A percentile compares a stretch with the other conserved stretches of the same genome.
Evolutionary conservation across 2,797 vertebrate species (phyloP).

Genomic region (Arctocebus calabarensis): DNA sequence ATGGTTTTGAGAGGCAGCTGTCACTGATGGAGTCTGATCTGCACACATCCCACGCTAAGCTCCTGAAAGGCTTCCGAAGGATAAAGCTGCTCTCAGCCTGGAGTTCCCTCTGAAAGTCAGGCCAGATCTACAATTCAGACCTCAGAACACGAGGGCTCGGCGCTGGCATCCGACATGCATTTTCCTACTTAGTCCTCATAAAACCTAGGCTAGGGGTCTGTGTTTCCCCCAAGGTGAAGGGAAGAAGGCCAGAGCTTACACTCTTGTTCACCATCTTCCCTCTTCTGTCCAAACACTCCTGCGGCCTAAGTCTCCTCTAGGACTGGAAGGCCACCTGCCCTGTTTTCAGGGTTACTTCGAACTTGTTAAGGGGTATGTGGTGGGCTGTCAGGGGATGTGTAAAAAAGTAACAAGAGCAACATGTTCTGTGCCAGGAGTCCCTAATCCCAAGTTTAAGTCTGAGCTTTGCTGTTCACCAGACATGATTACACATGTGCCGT

Average conservation of each 20-base stretch:
- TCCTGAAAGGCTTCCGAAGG: not conserved
- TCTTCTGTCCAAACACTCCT: not conserved
- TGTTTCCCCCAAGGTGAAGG: not conserved
- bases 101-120: not conserved
- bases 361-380: not conserved
- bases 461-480: not conserved
- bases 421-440: not conserved
- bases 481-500: too few relatives aligned
- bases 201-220: not conserved
- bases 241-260: not conserved
- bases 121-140: not conserved
- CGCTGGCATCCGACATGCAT: too few relatives aligned
- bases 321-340: not conserved
- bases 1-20: not conserved
- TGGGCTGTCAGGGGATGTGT: not conserved
- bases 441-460: not conserved
- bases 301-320: not conserved
- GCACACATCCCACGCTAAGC: not conserved
- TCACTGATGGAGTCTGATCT: not conserved
- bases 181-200: not conserved
- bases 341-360: not conserved
- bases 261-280: not conserved
- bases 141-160: not conserved
- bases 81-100: not conserved
- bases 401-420: not conserved